Evolutionary conservation across 2,888 invertebrate species (phyloP), one percentile per base, ranked within the genome.

Genomic region (Trichopria drosophilae): DNA sequence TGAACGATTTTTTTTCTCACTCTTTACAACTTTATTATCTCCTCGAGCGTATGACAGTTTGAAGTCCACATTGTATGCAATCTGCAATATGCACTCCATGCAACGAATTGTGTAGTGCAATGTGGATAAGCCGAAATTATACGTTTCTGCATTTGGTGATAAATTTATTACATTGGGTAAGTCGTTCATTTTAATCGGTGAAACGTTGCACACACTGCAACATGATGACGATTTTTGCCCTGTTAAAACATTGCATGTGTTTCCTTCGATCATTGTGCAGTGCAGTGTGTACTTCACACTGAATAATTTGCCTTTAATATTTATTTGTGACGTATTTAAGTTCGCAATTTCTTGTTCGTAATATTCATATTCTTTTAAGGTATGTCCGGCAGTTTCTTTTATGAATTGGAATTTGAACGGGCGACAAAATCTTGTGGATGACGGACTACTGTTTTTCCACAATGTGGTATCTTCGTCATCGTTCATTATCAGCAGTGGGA

Each of bases 371-470:
- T 32, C 18, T 32, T n/a, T n/a, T n/a, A n/a, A n/a, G n/a, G n/a
- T n/a, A n/a, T n/a, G n/a, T n/a, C 18, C 13, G 16, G 5, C 18
- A 1, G 18, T 4, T 4, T 32, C 32, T 12, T 32, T 32, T 12
- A 13, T 10, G 16, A 34, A 34, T 34, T 34, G 9, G 19, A 34
- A 34, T 34, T 15, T 16, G 4, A n/a, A n/a, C n/a, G n/a, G n/a
- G n/a, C n/a, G n/a, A n/a, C n/a, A n/a, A n/a, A n/a, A n/a, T n/a
- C n/a, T 34, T 34, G 19, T 19, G 10, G 32, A 32, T 12, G 32
- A 32, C 4, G 34, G 34, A 10, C 34, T 34, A 10, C 19, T n/a
- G 19, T 16, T 34, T 13, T 34, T 34, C 34, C 34, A 34, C 32
- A 31, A 32, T 7, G 18, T 32, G 13, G 2, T 3, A 6, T 12